These are phyloP conservation scores for Hecatera dysodea DNA, from an alignment of 2,888 invertebrate genomes.

Conservation along the genomic window DNA sequence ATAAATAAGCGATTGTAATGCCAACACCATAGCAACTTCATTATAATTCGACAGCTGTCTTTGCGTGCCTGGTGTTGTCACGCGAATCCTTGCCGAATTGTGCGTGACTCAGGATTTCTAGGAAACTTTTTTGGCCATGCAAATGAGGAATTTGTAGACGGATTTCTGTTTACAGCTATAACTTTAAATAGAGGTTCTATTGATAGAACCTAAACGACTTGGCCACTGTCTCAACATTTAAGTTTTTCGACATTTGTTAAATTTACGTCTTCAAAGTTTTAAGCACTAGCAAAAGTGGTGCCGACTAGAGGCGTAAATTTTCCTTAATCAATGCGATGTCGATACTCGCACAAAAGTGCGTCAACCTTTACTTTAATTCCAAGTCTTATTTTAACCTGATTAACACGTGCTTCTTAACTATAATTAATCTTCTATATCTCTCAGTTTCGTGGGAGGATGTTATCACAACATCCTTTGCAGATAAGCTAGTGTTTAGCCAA, in stretches of 20 bases:
- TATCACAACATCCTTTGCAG: constrained; percentile 46
- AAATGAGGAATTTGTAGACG: constrained; percentile 34
- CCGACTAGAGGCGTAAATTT: not conserved
- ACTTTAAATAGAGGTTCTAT: not conserved
- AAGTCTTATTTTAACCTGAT: not conserved
- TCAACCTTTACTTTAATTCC: too few species aligned
- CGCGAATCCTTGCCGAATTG: constrained; percentile 68
- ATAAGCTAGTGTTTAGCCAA: constrained; percentile 37
- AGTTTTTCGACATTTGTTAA: too few species aligned
- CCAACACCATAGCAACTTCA: constrained; percentile 64
- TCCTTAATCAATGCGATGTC: not conserved
- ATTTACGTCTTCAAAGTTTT: too few species aligned
- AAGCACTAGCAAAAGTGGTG: not conserved
- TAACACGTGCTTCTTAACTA: constrained; percentile 25
- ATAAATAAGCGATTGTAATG: constrained; percentile 76
- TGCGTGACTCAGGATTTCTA: constrained; percentile 37
- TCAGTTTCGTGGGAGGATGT: constrained; percentile 1
- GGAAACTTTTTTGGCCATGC: constrained; percentile 21
- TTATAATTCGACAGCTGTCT: constrained; percentile 76
- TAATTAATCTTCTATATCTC: constrained; percentile 35
- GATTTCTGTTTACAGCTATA: constrained; percentile 13
- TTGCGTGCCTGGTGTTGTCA: constrained; percentile 73
- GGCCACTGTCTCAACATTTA: too few species aligned
- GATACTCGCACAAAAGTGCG: not conserved
- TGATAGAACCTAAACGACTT: not conserved